Percentiles rank a stretch among this genome's conserved stretches.
Evolutionary conservation across 2,113 vertebrate species (phyloP).

Genomic region (Regulus satrapa): DNA sequence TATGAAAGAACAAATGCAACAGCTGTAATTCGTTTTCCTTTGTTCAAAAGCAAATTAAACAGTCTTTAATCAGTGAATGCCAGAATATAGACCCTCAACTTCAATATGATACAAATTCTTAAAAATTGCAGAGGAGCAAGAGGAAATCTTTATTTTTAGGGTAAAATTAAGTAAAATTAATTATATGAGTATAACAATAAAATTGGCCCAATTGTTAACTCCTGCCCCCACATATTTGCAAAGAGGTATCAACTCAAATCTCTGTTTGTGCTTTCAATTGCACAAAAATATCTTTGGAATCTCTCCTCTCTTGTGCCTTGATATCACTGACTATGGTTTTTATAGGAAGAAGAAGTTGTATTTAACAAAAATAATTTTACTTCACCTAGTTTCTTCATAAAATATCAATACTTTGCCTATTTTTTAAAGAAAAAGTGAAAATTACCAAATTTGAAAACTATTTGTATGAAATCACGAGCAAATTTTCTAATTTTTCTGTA

Average conservation of each 20-base stretch:
- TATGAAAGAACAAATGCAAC: not conserved
- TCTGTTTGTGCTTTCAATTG: not conserved
- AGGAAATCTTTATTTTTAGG: not conserved
- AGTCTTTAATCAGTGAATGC: not conserved
- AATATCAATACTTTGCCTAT: not conserved
- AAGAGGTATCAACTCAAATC: not conserved
- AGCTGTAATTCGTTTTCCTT: constrained; percentile 24
- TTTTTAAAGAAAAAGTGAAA: not conserved
- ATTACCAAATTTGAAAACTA: not conserved
- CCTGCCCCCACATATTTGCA: not conserved
- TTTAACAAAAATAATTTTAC: not conserved
- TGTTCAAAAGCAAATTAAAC: constrained; percentile 5
- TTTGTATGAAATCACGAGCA: not conserved
- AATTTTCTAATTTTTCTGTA: not conserved
- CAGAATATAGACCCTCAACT: not conserved
- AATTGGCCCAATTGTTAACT: not conserved
- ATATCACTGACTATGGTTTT: not conserved
- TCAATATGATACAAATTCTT: not conserved
- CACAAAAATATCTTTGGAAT: not conserved
- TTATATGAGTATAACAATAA: not conserved
- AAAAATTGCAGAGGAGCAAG: not conserved
- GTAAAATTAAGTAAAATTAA: not conserved
- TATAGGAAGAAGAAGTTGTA: not conserved
- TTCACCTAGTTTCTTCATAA: not conserved
- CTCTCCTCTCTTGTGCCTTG: not conserved